Conservation (phyloP, 2,113 vertebrate species). For the Gila orcuttii region DNA sequence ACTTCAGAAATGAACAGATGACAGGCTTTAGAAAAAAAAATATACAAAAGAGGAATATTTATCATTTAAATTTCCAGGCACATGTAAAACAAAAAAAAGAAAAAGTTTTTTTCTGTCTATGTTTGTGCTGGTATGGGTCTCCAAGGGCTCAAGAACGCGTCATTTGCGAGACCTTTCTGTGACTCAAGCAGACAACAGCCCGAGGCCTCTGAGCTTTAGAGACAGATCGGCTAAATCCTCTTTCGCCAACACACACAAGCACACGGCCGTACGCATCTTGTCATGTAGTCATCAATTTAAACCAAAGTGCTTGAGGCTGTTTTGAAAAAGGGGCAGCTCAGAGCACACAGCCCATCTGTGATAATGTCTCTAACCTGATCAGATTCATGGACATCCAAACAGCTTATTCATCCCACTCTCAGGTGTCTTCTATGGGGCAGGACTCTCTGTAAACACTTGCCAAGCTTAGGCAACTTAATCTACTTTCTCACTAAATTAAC, state of each 20-base stretch:
- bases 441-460: slow-evolving; percentile 11
- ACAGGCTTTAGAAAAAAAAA: not conserved
- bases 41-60: not conserved
- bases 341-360: slow-evolving; percentile 19
- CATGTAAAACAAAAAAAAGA: not conserved
- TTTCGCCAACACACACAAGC: slow-evolving; percentile 28
- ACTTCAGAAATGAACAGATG: not conserved
- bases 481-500: slow-evolving; percentile 60
- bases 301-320: slow-evolving; percentile 32
- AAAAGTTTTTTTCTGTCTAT: not conserved
- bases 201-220: not conserved
- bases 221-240: slow-evolving; percentile 10
- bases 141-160: slow-evolving; percentile 14
- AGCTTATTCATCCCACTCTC: slow-evolving; percentile 29
- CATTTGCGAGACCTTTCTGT: slow-evolving; percentile 31
- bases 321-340: slow-evolving; percentile 18
- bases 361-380: slow-evolving; percentile 6
- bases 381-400: slow-evolving; percentile 13
- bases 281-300: slow-evolving; percentile 37
- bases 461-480: slow-evolving; percentile 45
- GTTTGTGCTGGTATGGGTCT: not conserved
- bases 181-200: slow-evolving; percentile 38
- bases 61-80: not conserved
- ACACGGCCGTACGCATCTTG: not conserved
- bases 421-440: slow-evolving; percentile 20